Evolutionary conservation across 2,888 invertebrate genomes (phyloP), one percentile per base, ranked within the genome.

Genomic region (Zhuqinia jingwanae): DNA sequence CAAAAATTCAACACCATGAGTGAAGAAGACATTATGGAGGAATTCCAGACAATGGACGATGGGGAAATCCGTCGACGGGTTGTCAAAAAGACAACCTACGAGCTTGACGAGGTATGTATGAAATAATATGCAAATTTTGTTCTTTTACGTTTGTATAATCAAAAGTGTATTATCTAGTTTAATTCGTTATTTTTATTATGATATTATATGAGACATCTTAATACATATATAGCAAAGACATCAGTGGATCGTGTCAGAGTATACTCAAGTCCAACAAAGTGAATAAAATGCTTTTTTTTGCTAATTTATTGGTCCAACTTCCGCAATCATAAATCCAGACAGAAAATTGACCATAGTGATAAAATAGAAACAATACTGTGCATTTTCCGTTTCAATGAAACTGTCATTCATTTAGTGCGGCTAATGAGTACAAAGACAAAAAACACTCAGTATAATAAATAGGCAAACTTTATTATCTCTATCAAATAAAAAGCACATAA

Each of bases 51-150:
- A 56, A 75, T 79, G 58, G 91, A 91, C 53, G 91, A 89, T 58
- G 89, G 88, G 25, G 89, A 89, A 79, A 88, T 91, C 17, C 90
- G 91, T 58, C 36, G 90, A 68, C 88, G 88, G 30, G 90, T 91
- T 73, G 89, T 89, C 70, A 85, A 89, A 78, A 91, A 91, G 78
- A 91, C 91, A 20, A 88, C 89, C 10, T 91, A 91, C 70, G 86
- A 91, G 77, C 89, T 91, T 36, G 91, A 91, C 65, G 90, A 91
- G 87, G 91, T 90, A 85, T 58, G 89, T 83, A 80, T n/a, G 5
- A 20, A 80, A n/a, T n/a, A n/a, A n/a, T n/a, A n/a, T n/a, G n/a
- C n/a, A n/a, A n/a, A n/a, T n/a, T n/a, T n/a, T 50, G 6, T 68
- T 27, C 25, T 20, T 63, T 25, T 15, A 68, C 36, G 3, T 30